Evolutionary conservation across 2,797 vertebrate species (phyloP).

Genomic region (Channallabes apus): DNA sequence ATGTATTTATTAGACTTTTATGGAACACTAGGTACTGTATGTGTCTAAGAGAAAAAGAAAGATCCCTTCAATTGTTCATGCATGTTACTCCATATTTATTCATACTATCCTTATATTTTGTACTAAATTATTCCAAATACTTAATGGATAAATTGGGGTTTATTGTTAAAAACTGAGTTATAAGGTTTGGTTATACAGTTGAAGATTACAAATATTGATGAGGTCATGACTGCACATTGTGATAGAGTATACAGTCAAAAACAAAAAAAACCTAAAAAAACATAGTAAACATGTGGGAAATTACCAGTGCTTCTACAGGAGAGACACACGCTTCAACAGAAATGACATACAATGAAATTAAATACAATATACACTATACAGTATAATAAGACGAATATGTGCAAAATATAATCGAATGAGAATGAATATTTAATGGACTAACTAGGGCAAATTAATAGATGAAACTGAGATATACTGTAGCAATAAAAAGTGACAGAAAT

Average conservation of each 20-base stretch:
- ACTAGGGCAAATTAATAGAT: no score
- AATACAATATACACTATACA: no score
- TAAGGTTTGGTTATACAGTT: not conserved
- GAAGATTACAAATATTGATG: not conserved
- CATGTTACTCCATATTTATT: not conserved
- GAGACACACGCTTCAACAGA: no score
- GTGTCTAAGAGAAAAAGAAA: constrained; percentile 5
- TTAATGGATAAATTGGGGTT: not conserved
- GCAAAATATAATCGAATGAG: no score
- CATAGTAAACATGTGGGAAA: no score
- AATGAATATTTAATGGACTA: no score
- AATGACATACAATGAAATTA: no score
- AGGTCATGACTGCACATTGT: not conserved
- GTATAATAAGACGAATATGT: no score
- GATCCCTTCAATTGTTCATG: not conserved
- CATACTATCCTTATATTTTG: not conserved
- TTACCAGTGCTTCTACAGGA: no score
- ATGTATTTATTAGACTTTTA: constrained; percentile 42
- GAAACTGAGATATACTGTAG: no score
- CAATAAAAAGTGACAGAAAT: no score
- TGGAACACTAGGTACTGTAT: constrained; percentile 12
- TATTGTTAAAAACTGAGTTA: not conserved
- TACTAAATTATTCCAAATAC: not conserved
- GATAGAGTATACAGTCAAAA: not conserved
- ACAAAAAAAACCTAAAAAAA: no score